Evolutionary conservation across 2,888 invertebrate species (phyloP), one percentile per base, ranked within the genome.

Genomic region (Leptinotarsa haldemani): DNA sequence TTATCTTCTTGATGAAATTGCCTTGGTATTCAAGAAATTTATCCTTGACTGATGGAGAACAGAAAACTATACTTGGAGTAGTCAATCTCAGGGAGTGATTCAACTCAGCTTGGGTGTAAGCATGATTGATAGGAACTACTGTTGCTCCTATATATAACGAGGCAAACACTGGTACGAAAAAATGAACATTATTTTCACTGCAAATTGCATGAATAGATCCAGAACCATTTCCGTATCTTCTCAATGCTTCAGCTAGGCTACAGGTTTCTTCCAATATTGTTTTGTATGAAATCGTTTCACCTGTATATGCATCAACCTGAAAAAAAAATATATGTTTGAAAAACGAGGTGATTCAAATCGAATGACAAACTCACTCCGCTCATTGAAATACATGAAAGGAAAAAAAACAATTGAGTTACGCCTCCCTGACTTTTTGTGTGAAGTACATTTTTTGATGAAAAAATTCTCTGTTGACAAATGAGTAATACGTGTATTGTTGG

Each of bases 61-160:
- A 90, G 83, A 94, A 92, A 78, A 94, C 89, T 66, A 91, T 87
- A 83, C 90, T 91, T 64, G 94, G 93, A 82, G 91, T 91, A 0
- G 92, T 91, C 73, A 94, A 90, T 73, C 89, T 89, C 1, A 92
- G 82, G 18, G 91, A 87, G 82, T 93, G 93, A 18, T 77, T 66
- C 46, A 82, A 53, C 77, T 84, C 83, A 18, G 64, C 46, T 12
- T 25, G 46, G 3, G 69, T 71, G 12, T 77, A 77, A 7, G 66
- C 74, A 46, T 79, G 79, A 74, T 84, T 85, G 13, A 85, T 70
- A 3, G 83, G 82, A 4, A 82, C 80, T n/a, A 80, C 68, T 5
- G 77, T 76, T 7, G 82, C 81, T 4, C 84, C 84, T 9, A 82
- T 71, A 69, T 81, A 84, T 7, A 83, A 70, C 12, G 81, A 76